Evolutionary conservation across 2,113 vertebrate species (phyloP), one percentile per base, ranked within the genome.

Genomic region (Odontesthes bonariensis): DNA sequence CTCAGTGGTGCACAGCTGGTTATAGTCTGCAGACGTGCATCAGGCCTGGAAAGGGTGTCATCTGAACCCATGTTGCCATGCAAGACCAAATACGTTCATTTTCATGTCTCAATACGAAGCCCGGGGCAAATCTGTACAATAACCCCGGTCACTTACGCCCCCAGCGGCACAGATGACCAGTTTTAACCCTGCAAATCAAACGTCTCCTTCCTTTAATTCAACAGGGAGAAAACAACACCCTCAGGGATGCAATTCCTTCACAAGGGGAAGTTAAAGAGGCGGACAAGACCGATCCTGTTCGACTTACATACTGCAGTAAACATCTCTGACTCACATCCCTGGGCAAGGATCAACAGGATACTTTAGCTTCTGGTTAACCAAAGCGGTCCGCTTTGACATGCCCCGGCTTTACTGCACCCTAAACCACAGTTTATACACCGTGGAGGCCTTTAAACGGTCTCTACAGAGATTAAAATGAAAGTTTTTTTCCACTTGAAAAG

Each of bases 361-460:
- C 40, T 73, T 10, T 17, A 3, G 11, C 17, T 13, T 79, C 75
- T 78, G 90, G 83, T 86, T 85, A 86, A 87, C 87, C 87, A 32
- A 22, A 7, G 27, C 5, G 69, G 68, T 31, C 53, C 19, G 5
- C 33, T 83, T 51, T 23, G 57, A 84, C 56, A 71, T 13, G 8
- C 40, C 69, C 4, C 32, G 31, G 61, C 0, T 61, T 55, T 19
- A 32, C 38, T 17, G 52, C 16, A 32, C 63, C 63, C 58, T 47
- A 14, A 57, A 86, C 79, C 79, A 72, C 78, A 81, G 84, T 77
- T 86, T 88, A 83, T 44, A 19, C 2, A 69, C 27, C 27, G 27
- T 3, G 3, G 27, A 27, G 27, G 1, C 27, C 27, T 27, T 27
- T 27, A 27, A n/a, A 27, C 27, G 3, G 27, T 27, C 27, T 27